Base-by-base conservation (phyloP, 2,113 vertebrate species). In the Engystomops pustulosus region DNA sequence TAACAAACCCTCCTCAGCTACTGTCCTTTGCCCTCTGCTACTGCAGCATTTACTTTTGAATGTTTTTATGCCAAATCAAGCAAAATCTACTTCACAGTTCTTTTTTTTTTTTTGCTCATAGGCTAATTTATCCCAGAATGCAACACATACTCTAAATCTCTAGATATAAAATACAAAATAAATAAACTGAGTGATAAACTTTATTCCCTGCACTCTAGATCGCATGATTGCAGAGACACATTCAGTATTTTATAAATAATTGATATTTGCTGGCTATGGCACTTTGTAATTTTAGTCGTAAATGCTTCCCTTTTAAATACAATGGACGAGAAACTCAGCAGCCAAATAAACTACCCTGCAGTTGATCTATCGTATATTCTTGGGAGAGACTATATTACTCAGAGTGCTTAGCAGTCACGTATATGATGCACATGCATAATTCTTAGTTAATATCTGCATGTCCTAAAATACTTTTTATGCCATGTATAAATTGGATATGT, bases 251-350 rank as follows among this genome's bases (percentile, higher is more conserved):
- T 74, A 58, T 60, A 78, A 58, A 78, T 78, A 78, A 58, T 78
- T 36, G 11, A 60, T 58, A 58, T 36, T 60, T 78, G 11, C 51
- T 58, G 53, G 75, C 51, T 23, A 25, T 23, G 41, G 75, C 75
- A 78, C 34, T 78, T 41, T 78, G 34, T 78, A 41, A 78, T 78
- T 25, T 60, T 78, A 60, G 75, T 58, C 51, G 25, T 78, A 78
- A 78, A 58, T 78, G 75, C 51, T 41, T 34, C 32, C 32, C 32
- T 78, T 78, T 58, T 17, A 36, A n/a, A 60, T 78, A 36, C 30
- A 60, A 60, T 78, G 51, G 20, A 36, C 38, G 10, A 78, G 51
- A 41, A 38, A 41, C 36, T 77, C 49, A 38, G 32, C 49, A 77
- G 51, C 51, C 74, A 58, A 58, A 77, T 77, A 77, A 78, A 72